phyloP scores from a whole-genome alignment of 2,113 vertebrate species.

The Psittacara wagleri region DNA sequence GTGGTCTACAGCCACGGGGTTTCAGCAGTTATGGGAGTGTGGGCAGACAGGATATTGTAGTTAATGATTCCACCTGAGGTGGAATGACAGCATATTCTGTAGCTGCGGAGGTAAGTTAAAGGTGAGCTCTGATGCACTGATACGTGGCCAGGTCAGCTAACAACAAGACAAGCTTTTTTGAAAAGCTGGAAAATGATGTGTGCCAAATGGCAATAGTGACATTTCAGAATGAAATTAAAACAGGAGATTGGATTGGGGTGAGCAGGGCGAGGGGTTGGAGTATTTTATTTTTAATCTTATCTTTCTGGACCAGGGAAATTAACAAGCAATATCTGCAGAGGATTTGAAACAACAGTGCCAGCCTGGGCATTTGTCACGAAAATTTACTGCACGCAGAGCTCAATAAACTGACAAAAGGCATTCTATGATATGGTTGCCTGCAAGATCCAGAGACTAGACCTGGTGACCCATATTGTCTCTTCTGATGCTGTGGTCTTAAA shows the following conservation, averaged over 20 bases:
- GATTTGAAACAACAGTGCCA: neutral
- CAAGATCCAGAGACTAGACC: neutral
- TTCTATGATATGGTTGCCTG: neutral
- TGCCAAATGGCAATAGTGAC: neutral
- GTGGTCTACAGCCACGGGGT: neutral
- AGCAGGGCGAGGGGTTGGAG: neutral
- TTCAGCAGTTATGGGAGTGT: slow-evolving; percentile 7
- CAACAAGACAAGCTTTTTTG: neutral
- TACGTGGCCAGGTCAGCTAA: neutral
- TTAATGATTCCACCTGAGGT: slow-evolving; percentile 36
- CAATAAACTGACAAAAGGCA: neutral
- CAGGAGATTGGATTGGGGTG: neutral
- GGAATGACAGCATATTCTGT: neutral
- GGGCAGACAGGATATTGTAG: neutral
- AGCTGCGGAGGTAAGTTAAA: neutral
- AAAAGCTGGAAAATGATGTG: neutral
- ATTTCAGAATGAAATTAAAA: neutral
- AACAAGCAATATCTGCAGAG: neutral
- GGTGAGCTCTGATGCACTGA: neutral
- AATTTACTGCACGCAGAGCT: neutral
- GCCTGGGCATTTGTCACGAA: neutral
- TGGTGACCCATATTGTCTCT: neutral
- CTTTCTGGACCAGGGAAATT: neutral
- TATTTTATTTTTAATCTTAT: neutral
- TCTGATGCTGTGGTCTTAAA: neutral